These are phyloP conservation scores for Volucella inanis DNA, from an alignment of 2,888 invertebrate genomes.

Conservation along the genomic window DNA sequence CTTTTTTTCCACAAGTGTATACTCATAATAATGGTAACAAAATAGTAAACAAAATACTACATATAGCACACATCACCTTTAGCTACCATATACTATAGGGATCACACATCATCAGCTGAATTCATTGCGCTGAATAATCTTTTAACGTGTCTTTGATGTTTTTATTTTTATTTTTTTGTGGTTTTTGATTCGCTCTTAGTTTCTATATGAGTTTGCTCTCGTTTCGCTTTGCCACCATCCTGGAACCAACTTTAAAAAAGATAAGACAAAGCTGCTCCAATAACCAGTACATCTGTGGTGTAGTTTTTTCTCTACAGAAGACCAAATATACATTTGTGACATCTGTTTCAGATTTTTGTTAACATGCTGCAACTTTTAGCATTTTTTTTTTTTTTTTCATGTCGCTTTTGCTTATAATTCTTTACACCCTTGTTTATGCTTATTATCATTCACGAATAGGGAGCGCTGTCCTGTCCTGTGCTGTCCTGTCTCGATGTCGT, in stretches of 20 bases:
- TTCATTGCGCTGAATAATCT: conserved; percentile 41
- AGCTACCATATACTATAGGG: conserved; percentile 2
- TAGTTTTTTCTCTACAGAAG: conserved; percentile 45
- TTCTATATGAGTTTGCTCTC: conserved; percentile 39
- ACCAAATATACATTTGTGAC: conserved; percentile 67
- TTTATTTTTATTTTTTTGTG: too few species aligned
- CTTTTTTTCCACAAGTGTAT: conserved; percentile 25
- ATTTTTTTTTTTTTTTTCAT: conserved; percentile 76
- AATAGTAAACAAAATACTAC: conserved; percentile 1
- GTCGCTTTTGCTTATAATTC: conserved; percentile 27
- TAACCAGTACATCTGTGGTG: conserved; percentile 22
- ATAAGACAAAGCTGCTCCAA: conserved; percentile 53
- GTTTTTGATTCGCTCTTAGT: conserved; percentile 63
- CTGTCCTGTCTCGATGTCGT: conserved; percentile 41
- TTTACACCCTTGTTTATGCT: conserved; percentile 74
- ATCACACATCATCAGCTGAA: conserved; percentile 69
- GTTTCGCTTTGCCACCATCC: conserved; percentile 22
- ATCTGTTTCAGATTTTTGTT: conserved; percentile 67
- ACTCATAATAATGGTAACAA: conserved; percentile 63
- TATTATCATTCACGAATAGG: conserved; percentile 64
- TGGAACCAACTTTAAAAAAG: conserved; percentile 33
- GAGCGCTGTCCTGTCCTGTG: conserved; percentile 8
- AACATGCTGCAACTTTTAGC: conserved; percentile 61
- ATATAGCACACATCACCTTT: conserved; percentile 52
- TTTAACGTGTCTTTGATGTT: conserved; percentile 65